Evolutionary conservation across 2,113 vertebrate species (phyloP).

Genomic region (Oryzias javanicus): DNA sequence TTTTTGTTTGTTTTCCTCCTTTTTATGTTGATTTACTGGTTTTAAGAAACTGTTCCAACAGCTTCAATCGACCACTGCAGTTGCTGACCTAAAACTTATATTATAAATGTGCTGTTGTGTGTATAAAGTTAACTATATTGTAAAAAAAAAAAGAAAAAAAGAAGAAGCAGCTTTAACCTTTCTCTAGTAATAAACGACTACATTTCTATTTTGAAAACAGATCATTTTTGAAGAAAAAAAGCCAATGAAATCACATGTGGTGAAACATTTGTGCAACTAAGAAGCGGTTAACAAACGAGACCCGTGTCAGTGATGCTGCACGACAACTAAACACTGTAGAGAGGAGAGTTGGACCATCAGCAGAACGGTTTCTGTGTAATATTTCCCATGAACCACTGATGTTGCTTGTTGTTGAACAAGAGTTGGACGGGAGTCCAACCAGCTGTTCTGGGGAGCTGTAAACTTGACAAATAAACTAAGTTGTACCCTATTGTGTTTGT

Average conservation of each 20-base stretch:
- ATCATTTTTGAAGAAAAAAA: slow-evolving; percentile 50
- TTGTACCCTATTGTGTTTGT: no score
- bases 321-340: no score
- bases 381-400: no score
- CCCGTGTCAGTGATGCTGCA: no score
- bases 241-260: slow-evolving; percentile 22
- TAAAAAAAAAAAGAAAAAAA: slow-evolving; percentile 8
- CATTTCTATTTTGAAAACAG: slow-evolving; percentile 69
- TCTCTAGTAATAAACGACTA: slow-evolving; percentile 55
- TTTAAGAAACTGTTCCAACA: not conserved
- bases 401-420: no score
- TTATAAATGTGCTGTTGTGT: slow-evolving; percentile 23
- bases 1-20: slow-evolving; percentile 3
- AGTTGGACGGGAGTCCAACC: no score
- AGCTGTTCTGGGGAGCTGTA: no score
- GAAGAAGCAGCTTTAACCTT: slow-evolving; percentile 41
- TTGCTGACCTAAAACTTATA: slow-evolving; percentile 1
- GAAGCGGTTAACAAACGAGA: not conserved
- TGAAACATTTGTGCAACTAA: slow-evolving; percentile 52
- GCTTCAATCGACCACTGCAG: slow-evolving; percentile 26
- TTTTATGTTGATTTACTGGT: not conserved
- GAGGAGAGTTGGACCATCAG: no score
- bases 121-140: slow-evolving; percentile 40
- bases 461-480: no score
- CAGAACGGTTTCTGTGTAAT: no score